Conservation (phyloP, 2,888 invertebrate genomes). For the Mylabris sibirica region DNA sequence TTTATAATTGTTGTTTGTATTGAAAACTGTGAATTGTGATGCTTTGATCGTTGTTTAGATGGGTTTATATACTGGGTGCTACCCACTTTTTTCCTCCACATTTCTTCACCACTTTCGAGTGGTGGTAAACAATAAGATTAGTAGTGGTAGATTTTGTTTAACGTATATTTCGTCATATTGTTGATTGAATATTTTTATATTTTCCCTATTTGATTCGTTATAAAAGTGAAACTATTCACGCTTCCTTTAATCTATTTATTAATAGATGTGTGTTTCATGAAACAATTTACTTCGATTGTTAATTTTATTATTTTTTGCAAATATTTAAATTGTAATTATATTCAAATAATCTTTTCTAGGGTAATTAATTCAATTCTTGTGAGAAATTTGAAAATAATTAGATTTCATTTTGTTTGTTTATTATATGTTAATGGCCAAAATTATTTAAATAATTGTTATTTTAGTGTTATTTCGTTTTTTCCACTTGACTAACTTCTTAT, state of each 20-base stretch:
- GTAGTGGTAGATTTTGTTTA: neutral
- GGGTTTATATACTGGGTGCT: conserved; percentile 17
- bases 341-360: neutral
- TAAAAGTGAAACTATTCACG: conserved; percentile 26
- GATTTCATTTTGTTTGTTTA: neutral
- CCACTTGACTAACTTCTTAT: neutral
- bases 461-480: neutral
- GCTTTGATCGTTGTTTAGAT: neutral
- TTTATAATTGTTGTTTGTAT: neutral
- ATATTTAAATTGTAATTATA: neutral
- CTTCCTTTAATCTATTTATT: conserved; percentile 16
- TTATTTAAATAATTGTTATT: conserved; percentile 1
- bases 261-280: conserved; percentile 8
- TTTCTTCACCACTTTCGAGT: neutral
- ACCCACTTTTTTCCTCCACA: neutral
- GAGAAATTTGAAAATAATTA: neutral
- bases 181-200: neutral
- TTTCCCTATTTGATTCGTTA: neutral
- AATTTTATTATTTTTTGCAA: neutral
- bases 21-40: conserved; percentile 9
- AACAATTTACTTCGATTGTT: neutral
- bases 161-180: conserved; percentile 8
- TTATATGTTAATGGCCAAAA: neutral
- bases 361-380: neutral
- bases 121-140: neutral